Percentiles rank a stretch among this genome's conserved stretches.
phyloP scores from a whole-genome alignment of 2,888 invertebrate genomes.

The Neoaliturus tenellus region DNA sequence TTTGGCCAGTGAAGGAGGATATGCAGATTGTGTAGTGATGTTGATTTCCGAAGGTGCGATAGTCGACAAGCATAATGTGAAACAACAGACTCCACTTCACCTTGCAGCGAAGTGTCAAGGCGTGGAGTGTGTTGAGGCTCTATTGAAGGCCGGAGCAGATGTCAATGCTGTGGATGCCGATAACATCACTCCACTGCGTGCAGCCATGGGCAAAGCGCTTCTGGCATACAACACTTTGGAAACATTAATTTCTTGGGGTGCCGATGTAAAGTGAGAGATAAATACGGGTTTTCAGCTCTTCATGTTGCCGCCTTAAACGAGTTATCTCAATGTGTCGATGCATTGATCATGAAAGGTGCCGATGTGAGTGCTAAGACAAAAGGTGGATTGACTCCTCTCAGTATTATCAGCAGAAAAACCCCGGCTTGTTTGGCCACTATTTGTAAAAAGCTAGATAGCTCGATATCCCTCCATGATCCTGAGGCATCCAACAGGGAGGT shows the following conservation, averaged over 20 bases:
- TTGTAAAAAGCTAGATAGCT: slow-evolving; percentile 87
- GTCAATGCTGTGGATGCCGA: slow-evolving; percentile 89
- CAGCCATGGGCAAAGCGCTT: slow-evolving; percentile 89
- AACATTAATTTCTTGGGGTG: slow-evolving; percentile 84
- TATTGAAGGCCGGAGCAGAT: slow-evolving; percentile 85
- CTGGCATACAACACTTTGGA: slow-evolving; percentile 88
- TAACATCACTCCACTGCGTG: slow-evolving; percentile 87
- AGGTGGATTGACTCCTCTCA: slow-evolving; percentile 90
- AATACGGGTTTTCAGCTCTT: slow-evolving; percentile 90
- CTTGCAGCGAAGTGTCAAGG: slow-evolving; percentile 88
- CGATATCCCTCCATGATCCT: slow-evolving; percentile 74
- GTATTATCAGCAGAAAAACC: slow-evolving; percentile 90
- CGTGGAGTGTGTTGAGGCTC: slow-evolving; percentile 86
- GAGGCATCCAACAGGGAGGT: slow-evolving; percentile 85
- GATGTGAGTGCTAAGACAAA: slow-evolving; percentile 93
- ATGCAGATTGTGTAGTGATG: slow-evolving; percentile 86
- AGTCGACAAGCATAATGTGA: slow-evolving; percentile 83
- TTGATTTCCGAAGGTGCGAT: slow-evolving; percentile 85
- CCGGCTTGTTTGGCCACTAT: slow-evolving; percentile 91
- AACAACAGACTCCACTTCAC: slow-evolving; percentile 91
- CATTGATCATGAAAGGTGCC: slow-evolving; percentile 88
- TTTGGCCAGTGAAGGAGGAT: slow-evolving; percentile 92
- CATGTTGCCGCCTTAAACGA: slow-evolving; percentile 92
- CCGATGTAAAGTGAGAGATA: slow-evolving; percentile 90
- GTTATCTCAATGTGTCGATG: slow-evolving; percentile 89